phyloP scores from a whole-genome alignment of 2,113 vertebrate species.

The Leptodactylus fuscus region DNA sequence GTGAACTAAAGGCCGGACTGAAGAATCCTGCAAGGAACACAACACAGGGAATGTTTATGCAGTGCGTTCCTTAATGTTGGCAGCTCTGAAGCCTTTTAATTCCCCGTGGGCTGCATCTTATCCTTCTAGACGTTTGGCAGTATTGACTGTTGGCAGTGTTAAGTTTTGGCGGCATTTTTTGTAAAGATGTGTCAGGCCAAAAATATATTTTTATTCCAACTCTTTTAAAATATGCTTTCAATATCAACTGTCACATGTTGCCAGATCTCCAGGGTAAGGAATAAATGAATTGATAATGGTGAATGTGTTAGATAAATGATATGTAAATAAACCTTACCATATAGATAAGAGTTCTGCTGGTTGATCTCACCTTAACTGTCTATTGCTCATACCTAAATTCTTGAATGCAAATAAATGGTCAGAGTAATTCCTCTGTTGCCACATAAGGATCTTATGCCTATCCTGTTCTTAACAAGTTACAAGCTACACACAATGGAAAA shows the following conservation, averaged over 20 bases:
- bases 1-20: not conserved
- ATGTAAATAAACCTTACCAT: not conserved
- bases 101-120: conserved; percentile 28
- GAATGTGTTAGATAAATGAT: not conserved
- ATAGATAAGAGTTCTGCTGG: too few relatives aligned
- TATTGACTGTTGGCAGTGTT: conserved; percentile 7
- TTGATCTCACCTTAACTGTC: too few relatives aligned
- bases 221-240: too few relatives aligned
- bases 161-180: conserved; percentile 24
- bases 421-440: too few relatives aligned
- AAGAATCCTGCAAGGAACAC: not conserved
- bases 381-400: not conserved
- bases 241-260: too few relatives aligned
- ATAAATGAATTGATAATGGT: too few relatives aligned
- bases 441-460: too few relatives aligned
- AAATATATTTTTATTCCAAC: not conserved
- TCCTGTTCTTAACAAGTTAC: too few relatives aligned
- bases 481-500: too few relatives aligned
- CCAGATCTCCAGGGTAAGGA: too few relatives aligned
- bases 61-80: conserved; percentile 18
- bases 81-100: not conserved
- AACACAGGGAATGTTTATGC: conserved; percentile 21
- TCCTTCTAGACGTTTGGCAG: conserved; percentile 20
- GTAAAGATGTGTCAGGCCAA: not conserved
- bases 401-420: not conserved